Percentiles rank a stretch among this genome's conserved stretches.
phyloP scores from a whole-genome alignment of 1,140 invertebrate species.

The Drosophila burlai region DNA sequence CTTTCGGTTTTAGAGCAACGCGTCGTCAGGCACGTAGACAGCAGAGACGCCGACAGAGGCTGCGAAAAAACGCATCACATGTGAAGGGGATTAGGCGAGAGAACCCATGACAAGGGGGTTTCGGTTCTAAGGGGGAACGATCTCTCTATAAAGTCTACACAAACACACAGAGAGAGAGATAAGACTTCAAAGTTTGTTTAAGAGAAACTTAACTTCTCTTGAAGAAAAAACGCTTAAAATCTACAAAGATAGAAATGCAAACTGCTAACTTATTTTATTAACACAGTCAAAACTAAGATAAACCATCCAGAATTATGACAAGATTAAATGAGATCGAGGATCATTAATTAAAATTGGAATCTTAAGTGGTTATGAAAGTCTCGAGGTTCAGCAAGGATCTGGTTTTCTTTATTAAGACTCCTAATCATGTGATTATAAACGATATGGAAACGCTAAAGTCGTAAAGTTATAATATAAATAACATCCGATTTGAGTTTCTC shows the following conservation, averaged over 20 bases:
- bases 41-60: slow-evolving; percentile 33
- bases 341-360: slow-evolving; percentile 14
- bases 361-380: slow-evolving; percentile 11
- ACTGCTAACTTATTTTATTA: slow-evolving; percentile 18
- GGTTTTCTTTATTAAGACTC: slow-evolving; percentile 8
- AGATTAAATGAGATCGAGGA: slow-evolving; percentile 1
- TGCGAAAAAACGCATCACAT: slow-evolving; percentile 35
- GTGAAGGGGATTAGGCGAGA: slow-evolving; percentile 26
- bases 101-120: slow-evolving; percentile 10
- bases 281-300: neutral
- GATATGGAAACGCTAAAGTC: neutral
- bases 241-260: neutral
- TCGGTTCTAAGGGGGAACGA: neutral
- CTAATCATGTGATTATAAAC: slow-evolving; percentile 20
- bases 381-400: slow-evolving; percentile 2
- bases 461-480: slow-evolving; percentile 11
- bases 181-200: neutral
- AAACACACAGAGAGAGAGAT: neutral
- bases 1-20: slow-evolving; percentile 50
- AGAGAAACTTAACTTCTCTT: slow-evolving; percentile 18
- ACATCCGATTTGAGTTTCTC: slow-evolving; percentile 5
- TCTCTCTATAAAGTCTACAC: slow-evolving; percentile 13
- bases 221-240: neutral
- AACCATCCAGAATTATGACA: slow-evolving; percentile 8
- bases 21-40: slow-evolving; percentile 70